Evolutionary conservation across 2,888 invertebrate species (phyloP), one percentile per base, ranked within the genome.

Genomic region (Carpatolechia fugitivella): DNA sequence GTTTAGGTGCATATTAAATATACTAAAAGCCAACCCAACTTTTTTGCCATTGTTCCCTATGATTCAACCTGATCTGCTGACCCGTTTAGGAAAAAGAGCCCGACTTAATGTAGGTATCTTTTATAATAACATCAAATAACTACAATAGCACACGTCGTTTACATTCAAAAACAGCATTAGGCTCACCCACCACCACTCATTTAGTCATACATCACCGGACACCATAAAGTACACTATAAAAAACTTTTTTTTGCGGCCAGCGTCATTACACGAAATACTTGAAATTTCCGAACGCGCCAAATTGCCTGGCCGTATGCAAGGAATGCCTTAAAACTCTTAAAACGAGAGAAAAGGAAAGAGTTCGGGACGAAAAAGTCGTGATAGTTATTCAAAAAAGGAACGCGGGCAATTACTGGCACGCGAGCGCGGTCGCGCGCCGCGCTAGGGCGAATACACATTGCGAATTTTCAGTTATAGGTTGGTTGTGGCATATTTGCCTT

Each of bases 331-430:
- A 44, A 44, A 44, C 24, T 24, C 44, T 40, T 44, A 44, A 70
- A 78, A 79, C 74, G 68, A 72, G 68, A 72, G 68, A 68, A 70
- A 79, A 77, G 79, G 84, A 82, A 78, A 78, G 72, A 78, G 82
- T 83, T 80, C 82, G 81, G 86, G 86, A 84, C 87, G 87, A 89
- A 90, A 87, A 82, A 89, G 85, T 90, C 90, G 89, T 90, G 88
- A 89, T 89, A 85, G 85, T 84, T 85, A 80, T 85, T 86, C 84
- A 82, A 86, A 89, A 89, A 89, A 87, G 83, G 86, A 85, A 88
- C 84, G 76, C 73, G 71, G 70, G 79, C 86, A 84, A 89, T 89
- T 89, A 89, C 87, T 78, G 89, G 89, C 89, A 89, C 90, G 88
- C 89, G 90, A 89, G 82, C 82, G 77, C 36, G 18, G 87, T 85